Percentiles rank a stretch among this genome's conserved stretches.
Evolutionary conservation across 2,113 vertebrate genomes (phyloP).

Genomic region (Apodemus speciosus): DNA sequence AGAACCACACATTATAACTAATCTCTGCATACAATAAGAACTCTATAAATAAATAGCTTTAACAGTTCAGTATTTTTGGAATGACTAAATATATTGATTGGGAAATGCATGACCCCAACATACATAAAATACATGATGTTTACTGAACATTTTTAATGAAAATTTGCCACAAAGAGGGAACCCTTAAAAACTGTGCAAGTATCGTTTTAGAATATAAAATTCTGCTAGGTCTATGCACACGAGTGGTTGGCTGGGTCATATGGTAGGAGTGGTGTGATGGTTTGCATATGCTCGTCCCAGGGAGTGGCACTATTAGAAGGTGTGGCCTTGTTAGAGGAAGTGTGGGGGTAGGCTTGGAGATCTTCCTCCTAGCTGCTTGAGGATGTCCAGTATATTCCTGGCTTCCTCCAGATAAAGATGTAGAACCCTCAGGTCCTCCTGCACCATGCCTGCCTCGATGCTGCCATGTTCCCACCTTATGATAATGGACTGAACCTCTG

Average conservation of each 20-base stretch:
- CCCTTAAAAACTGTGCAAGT: slow-evolving; percentile 54
- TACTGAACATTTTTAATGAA: slow-evolving; percentile 82
- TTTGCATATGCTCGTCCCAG: no score
- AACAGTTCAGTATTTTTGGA: slow-evolving; percentile 58
- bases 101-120: slow-evolving; percentile 75
- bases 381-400: no score
- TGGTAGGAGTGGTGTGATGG: neutral
- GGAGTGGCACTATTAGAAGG: no score
- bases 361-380: no score
- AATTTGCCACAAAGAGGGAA: slow-evolving; percentile 83
- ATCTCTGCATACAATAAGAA: slow-evolving; percentile 67
- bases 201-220: neutral
- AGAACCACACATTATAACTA: slow-evolving; percentile 64
- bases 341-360: no score
- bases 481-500: no score
- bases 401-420: no score
- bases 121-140: slow-evolving; percentile 86
- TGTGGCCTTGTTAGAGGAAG: no score
- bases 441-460: no score
- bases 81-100: slow-evolving; percentile 74
- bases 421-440: no score
- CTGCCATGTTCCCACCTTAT: no score
- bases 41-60: slow-evolving; percentile 64
- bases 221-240: neutral
- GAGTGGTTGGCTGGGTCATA: neutral